Conservation (phyloP, 2,888 invertebrate species). For the Himalopsyche japonica region DNA sequence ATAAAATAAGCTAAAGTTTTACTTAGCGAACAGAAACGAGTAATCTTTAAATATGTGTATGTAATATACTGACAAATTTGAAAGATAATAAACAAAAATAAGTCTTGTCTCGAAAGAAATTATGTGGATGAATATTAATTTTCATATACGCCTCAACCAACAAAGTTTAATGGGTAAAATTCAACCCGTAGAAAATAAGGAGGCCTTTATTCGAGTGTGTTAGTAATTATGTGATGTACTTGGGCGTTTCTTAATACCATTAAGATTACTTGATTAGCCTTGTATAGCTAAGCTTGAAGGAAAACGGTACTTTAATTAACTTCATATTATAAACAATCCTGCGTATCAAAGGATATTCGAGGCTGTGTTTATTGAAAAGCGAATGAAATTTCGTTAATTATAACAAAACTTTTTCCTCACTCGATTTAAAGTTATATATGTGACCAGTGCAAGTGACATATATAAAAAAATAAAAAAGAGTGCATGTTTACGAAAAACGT, state of each 20-base stretch:
- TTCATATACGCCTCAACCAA: too few species aligned
- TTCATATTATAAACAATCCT: conserved; percentile 17
- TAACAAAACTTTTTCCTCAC: not conserved
- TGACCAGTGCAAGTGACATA: not conserved
- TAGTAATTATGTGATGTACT: conserved; percentile 11
- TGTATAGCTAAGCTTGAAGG: not conserved
- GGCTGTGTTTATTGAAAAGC: not conserved
- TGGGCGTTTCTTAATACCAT: conserved; percentile 7
- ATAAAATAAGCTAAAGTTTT: too few species aligned
- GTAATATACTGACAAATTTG: too few species aligned
- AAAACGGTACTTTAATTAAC: conserved; percentile 24
- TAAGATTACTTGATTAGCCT: conserved; percentile 19
- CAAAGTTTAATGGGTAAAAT: not conserved
- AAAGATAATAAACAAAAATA: too few species aligned
- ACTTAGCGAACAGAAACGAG: too few species aligned
- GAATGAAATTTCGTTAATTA: not conserved
- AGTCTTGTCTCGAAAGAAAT: too few species aligned
- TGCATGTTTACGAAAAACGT: too few species aligned
- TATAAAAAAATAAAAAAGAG: too few species aligned
- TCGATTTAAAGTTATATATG: not conserved
- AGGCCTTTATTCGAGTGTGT: not conserved
- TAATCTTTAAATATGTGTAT: too few species aligned
- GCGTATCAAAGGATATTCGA: conserved; percentile 7
- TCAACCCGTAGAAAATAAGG: not conserved
- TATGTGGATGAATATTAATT: too few species aligned